Conservation (phyloP, 2,113 vertebrate genomes). For the Catharus minimus region DNA sequence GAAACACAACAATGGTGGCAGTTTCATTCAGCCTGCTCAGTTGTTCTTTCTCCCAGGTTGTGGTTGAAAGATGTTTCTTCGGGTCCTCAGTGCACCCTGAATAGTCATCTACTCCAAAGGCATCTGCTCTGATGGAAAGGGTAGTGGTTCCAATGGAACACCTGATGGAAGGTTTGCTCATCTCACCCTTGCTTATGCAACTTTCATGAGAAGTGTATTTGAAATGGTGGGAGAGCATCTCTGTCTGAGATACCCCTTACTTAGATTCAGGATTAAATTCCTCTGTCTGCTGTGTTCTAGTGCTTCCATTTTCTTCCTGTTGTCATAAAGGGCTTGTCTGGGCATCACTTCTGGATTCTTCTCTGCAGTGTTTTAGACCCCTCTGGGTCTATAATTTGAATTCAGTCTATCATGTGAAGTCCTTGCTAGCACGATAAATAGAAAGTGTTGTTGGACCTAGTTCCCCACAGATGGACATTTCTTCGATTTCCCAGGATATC, state of each 20-base stretch:
- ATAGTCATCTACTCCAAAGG: neutral
- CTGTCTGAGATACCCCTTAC: neutral
- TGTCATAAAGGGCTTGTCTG: neutral
- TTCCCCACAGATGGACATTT: neutral
- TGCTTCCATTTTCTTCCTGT: neutral
- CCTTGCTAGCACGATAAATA: neutral
- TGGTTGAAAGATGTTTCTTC: neutral
- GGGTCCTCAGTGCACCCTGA: neutral
- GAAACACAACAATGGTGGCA: neutral
- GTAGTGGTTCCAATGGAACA: neutral
- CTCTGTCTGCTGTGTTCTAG: neutral
- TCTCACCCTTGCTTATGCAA: neutral
- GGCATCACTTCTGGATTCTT: neutral
- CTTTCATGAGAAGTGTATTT: neutral
- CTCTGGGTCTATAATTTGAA: neutral
- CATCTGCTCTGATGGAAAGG: neutral
- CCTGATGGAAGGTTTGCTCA: neutral
- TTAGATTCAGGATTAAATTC: neutral
- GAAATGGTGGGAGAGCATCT: neutral
- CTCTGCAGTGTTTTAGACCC: neutral
- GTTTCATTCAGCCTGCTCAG: neutral
- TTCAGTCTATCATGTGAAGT: neutral
- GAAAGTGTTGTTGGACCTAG: neutral
- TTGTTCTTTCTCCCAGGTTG: neutral
- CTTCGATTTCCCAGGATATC: neutral